Evolutionary conservation across 2,888 invertebrate genomes (phyloP).

Genomic region (Cryptophagus acutangulus): DNA sequence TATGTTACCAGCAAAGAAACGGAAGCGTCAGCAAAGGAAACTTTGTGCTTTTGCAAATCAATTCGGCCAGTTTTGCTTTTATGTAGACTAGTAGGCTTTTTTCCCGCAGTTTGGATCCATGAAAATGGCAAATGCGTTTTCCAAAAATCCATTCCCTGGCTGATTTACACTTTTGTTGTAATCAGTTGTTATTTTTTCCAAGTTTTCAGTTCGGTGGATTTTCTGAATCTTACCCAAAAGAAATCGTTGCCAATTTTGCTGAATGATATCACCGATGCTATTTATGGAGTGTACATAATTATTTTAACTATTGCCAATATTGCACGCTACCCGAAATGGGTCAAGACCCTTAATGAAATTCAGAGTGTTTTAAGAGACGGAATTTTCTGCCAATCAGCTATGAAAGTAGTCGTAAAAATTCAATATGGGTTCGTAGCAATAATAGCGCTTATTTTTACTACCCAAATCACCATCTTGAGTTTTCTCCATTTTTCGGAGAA

Average conservation of each 20-base stretch:
- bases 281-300: slow-evolving; percentile 36
- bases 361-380: slow-evolving; percentile 33
- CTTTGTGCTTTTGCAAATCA: slow-evolving; percentile 37
- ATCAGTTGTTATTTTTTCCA: slow-evolving; percentile 27
- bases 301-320: slow-evolving; percentile 33
- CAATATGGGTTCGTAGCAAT: slow-evolving; percentile 32
- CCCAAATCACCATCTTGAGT: slow-evolving; percentile 30
- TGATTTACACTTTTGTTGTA: slow-evolving; percentile 31
- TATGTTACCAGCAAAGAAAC: no score
- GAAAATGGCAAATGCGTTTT: slow-evolving; percentile 36
- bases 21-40: background rate
- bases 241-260: slow-evolving; percentile 38
- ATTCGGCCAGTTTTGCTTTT: slow-evolving; percentile 29
- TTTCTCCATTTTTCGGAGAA: slow-evolving; percentile 33
- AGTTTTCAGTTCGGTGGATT: slow-evolving; percentile 31
- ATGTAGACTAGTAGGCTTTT: slow-evolving; percentile 37
- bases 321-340: slow-evolving; percentile 33
- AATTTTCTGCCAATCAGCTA: slow-evolving; percentile 38
- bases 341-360: slow-evolving; percentile 34
- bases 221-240: slow-evolving; percentile 23
- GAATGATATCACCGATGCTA: slow-evolving; percentile 36
- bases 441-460: slow-evolving; percentile 21
- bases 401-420: slow-evolving; percentile 24
- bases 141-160: slow-evolving; percentile 35
- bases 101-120: slow-evolving; percentile 37